Percentiles rank a stretch among this genome's conserved stretches.
phyloP scores from a whole-genome alignment of 2,888 invertebrate genomes.

The Agriotes lineatus region DNA sequence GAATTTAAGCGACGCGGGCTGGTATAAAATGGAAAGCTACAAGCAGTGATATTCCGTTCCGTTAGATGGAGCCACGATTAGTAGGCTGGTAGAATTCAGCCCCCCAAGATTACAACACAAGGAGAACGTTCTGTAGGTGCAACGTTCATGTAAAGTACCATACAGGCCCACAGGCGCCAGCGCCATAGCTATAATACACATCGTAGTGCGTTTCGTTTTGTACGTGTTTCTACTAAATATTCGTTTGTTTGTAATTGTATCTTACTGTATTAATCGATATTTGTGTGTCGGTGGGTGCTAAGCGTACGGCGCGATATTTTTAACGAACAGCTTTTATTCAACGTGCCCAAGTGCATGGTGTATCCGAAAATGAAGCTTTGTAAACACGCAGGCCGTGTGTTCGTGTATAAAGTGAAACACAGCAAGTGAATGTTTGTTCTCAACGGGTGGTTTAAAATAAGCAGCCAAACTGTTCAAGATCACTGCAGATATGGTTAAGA shows the following conservation, averaged over 20 bases:
- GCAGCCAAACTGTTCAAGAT: constrained; percentile 60
- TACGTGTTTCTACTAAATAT: not conserved
- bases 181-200: constrained; percentile 9
- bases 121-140: not conserved
- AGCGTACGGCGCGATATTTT: not conserved
- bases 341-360: constrained; percentile 31
- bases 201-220: not conserved
- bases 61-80: not conserved
- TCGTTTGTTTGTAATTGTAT: not conserved
- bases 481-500: constrained; percentile 66
- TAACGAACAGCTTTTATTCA: constrained; percentile 11
- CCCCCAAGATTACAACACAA: not conserved
- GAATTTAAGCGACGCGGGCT: too few relatives aligned
- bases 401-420: constrained; percentile 41
- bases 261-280: not conserved
- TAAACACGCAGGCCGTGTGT: constrained; percentile 42
- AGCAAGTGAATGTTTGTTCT: constrained; percentile 39
- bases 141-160: too few relatives aligned
- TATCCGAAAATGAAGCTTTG: constrained; percentile 44
- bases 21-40: too few relatives aligned
- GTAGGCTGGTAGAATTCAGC: not conserved
- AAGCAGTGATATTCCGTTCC: too few relatives aligned
- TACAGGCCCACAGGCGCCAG: constrained; percentile 4
- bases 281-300: not conserved
- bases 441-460: constrained; percentile 3